phyloP scores from a whole-genome alignment of 2,888 invertebrate species.

The Diplolepis rosae region DNA sequence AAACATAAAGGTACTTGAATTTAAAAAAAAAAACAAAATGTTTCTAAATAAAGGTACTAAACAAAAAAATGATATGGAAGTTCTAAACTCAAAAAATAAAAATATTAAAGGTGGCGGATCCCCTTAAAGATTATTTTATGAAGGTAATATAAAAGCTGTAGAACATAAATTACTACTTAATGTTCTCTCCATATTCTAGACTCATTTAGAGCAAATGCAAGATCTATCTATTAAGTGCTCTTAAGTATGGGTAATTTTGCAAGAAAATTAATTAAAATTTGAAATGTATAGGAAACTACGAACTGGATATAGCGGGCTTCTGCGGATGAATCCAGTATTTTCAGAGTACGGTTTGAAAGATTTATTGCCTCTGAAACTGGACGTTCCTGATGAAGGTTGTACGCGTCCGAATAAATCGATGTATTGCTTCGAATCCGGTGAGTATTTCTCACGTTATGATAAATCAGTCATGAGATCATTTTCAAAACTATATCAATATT shows the following conservation, averaged over 20 bases:
- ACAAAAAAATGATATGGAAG: too few species aligned
- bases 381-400: constrained; percentile 94
- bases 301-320: constrained; percentile 86
- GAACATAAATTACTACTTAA: not conserved
- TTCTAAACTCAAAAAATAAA: too few species aligned
- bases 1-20: too few species aligned
- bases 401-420: constrained; percentile 91
- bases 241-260: not conserved
- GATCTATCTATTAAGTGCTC: not conserved
- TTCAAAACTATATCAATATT: not conserved
- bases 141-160: not conserved
- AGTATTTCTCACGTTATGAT: constrained; percentile 52
- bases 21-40: too few species aligned
- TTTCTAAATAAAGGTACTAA: too few species aligned
- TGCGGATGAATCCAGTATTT: constrained; percentile 93
- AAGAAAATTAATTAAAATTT: not conserved
- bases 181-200: not conserved
- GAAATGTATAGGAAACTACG: constrained; percentile 80
- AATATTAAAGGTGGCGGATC: too few species aligned
- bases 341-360: constrained; percentile 91
- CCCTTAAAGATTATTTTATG: not conserved
- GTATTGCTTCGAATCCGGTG: constrained; percentile 94
- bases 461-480: not conserved
- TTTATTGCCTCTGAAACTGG: constrained; percentile 88
- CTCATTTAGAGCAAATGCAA: not conserved